Conservation (phyloP, 1,140 invertebrate genomes). For the Heliconius congener region DNA sequence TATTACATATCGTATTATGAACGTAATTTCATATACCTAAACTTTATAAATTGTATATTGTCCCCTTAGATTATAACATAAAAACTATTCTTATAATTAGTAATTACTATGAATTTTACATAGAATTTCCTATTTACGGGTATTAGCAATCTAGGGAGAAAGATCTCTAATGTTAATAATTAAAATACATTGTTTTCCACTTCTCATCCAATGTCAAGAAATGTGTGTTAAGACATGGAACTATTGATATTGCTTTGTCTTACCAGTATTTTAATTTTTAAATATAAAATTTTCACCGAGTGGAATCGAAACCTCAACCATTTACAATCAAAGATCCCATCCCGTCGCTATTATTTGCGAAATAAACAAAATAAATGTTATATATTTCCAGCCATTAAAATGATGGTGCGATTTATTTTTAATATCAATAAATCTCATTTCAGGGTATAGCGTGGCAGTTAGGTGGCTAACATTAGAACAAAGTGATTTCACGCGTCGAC, state of each 20-base stretch:
- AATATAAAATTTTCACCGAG: neutral
- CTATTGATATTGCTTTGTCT: no score
- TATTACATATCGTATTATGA: neutral
- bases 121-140: neutral
- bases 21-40: neutral
- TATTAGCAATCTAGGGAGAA: neutral
- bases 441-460: conserved; percentile 46
- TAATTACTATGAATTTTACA: neutral
- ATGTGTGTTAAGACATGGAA: neutral
- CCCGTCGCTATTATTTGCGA: neutral
- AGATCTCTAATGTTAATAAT: neutral
- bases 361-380: neutral
- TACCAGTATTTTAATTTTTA: no score
- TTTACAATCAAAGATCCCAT: neutral
- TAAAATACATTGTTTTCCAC: neutral
- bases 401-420: conserved; percentile 3
- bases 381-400: neutral
- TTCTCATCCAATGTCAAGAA: neutral
- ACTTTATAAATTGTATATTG: neutral
- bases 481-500: conserved; percentile 76
- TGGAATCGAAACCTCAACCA: neutral
- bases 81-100: neutral
- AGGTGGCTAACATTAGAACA: conserved; percentile 69
- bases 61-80: neutral
- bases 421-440: conserved; percentile 39